Evolutionary conservation across 92 coral and sea anemone species (phyloP).

Genomic region (Actinernus sp.): DNA sequence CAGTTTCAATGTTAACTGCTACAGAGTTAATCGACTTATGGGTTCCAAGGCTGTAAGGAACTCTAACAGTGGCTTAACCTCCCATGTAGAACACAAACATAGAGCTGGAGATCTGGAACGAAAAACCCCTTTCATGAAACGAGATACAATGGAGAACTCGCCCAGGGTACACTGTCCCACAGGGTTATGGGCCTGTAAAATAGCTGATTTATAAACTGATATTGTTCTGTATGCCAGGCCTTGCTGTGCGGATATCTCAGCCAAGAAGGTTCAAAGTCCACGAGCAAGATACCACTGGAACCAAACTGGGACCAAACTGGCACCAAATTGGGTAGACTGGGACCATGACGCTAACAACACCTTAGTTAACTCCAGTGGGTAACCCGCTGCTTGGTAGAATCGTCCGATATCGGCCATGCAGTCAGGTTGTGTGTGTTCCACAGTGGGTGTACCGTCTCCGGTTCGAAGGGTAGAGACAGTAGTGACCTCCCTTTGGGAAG

Average conservation of each 20-base stretch:
- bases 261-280: neutral
- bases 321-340: slow-evolving; percentile 61
- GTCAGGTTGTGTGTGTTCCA: slow-evolving; percentile 59
- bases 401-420: slow-evolving; percentile 55
- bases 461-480: slow-evolving; percentile 61
- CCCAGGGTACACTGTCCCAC: slow-evolving; percentile 40
- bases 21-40: slow-evolving; percentile 10
- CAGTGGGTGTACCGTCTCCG: slow-evolving; percentile 56
- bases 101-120: slow-evolving; percentile 37
- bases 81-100: slow-evolving; percentile 30
- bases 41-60: slow-evolving; percentile 31
- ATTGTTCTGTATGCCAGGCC: slow-evolving; percentile 39
- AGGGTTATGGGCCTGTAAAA: slow-evolving; percentile 51
- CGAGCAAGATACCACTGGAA: neutral
- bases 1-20: slow-evolving; percentile 26
- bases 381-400: slow-evolving; percentile 25
- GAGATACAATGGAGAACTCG: slow-evolving; percentile 42
- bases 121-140: slow-evolving; percentile 51
- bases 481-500: slow-evolving; percentile 38
- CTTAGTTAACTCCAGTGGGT: slow-evolving; percentile 36
- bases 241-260: neutral
- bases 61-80: slow-evolving; percentile 10
- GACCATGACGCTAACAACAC: slow-evolving; percentile 55
- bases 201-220: slow-evolving; percentile 34
- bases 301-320: slow-evolving; percentile 20